Percentiles rank a stretch among this genome's conserved stretches.
Conservation (phyloP, 2,797 vertebrate species). For the Margarornis squamiger region DNA sequence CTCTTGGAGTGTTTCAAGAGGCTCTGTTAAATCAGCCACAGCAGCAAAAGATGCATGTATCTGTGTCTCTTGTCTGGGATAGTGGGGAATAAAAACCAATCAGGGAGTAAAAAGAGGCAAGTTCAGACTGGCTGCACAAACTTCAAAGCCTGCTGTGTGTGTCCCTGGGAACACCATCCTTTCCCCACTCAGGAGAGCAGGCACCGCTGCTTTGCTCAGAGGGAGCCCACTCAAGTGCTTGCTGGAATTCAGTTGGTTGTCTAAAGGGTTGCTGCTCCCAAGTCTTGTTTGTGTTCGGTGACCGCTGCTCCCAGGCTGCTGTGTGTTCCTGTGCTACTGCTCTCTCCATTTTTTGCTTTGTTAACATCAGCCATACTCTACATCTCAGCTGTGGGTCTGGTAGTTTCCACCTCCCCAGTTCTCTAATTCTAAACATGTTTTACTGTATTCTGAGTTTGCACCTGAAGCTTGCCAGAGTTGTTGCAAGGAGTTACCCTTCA, state of each 20-base stretch:
- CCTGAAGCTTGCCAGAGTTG: background rate
- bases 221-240: accelerated
- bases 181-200: background rate
- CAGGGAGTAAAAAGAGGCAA: background rate
- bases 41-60: background rate
- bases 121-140: background rate
- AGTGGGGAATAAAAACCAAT: background rate
- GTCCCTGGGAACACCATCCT: background rate
- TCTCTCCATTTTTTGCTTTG: background rate
- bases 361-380: background rate
- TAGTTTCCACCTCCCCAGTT: background rate
- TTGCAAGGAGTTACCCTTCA: background rate
- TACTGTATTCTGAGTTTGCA: background rate
- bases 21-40: background rate
- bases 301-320: background rate
- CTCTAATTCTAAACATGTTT: background rate
- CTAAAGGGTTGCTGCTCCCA: background rate
- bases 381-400: background rate
- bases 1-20: background rate
- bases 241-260: background rate
- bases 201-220: background rate
- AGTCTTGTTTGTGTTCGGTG: background rate
- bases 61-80: background rate
- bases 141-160: background rate
- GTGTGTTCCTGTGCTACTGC: background rate